phyloP scores from a whole-genome alignment of 2,113 vertebrate genomes.

The Colinus virginianus region DNA sequence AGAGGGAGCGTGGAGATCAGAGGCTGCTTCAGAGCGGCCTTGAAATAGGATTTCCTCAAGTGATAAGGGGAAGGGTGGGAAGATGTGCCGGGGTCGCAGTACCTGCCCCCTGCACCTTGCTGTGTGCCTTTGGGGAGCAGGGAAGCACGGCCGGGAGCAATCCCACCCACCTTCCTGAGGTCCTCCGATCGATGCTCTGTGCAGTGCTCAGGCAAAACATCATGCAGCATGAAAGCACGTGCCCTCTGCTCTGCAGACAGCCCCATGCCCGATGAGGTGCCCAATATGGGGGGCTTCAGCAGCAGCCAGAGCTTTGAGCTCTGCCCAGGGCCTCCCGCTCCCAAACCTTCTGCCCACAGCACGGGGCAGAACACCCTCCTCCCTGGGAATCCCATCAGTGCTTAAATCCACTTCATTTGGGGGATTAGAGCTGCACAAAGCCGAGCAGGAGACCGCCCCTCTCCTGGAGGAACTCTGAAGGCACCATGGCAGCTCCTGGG shows the following conservation, averaged over 20 bases:
- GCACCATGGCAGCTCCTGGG: neutral
- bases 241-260: neutral
- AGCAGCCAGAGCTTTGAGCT: too few species aligned
- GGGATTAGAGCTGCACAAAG: neutral
- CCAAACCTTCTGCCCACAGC: neutral
- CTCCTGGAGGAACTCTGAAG: neutral
- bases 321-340: neutral
- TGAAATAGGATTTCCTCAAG: conserved; percentile 56
- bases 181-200: conserved; percentile 39
- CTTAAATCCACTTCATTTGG: neutral
- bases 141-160: neutral
- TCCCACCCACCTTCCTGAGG: neutral
- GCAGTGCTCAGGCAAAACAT: neutral
- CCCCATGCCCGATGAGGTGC: neutral
- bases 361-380: neutral
- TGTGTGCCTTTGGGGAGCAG: neutral
- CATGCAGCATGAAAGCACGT: conserved; percentile 40
- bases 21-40: neutral
- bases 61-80: neutral
- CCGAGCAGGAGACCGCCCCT: neutral
- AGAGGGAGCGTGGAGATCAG: conserved; percentile 17
- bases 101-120: neutral
- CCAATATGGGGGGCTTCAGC: fast-evolving
- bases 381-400: fast-evolving
- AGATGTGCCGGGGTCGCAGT: neutral